phyloP scores from a whole-genome alignment of 2,888 invertebrate species.

The Yponomeuta malinellus region DNA sequence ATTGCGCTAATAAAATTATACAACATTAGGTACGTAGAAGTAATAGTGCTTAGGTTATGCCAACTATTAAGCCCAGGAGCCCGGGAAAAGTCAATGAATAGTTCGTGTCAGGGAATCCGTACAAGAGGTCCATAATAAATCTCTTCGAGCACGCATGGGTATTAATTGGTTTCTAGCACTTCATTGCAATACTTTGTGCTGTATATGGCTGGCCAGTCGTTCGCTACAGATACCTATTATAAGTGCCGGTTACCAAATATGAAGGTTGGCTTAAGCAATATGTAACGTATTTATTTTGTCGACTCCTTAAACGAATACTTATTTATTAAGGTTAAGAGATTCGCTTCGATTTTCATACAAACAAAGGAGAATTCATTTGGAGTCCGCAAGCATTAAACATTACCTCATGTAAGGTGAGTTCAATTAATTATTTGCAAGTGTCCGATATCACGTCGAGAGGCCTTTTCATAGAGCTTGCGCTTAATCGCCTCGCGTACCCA shows the following conservation, averaged over 20 bases:
- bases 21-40: background rate
- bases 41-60: constrained; percentile 2
- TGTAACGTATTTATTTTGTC: background rate
- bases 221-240: constrained; percentile 7
- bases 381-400: no score
- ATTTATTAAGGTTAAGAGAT: no score
- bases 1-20: background rate
- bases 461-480: no score
- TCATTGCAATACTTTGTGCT: constrained; percentile 8
- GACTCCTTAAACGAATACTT: background rate
- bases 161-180: constrained; percentile 42
- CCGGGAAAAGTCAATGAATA: constrained; percentile 26
- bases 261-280: background rate
- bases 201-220: constrained; percentile 4
- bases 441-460: no score
- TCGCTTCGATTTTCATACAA: no score
- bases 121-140: constrained; percentile 58
- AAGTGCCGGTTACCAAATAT: background rate
- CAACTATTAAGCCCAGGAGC: constrained; percentile 22
- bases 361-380: no score
- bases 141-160: constrained; percentile 62
- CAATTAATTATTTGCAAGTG: no score
- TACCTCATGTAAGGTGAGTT: background rate
- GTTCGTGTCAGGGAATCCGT: constrained; percentile 42
- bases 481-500: no score